These are phyloP conservation scores for Triplophysa tibetana DNA, from an alignment of 2,113 vertebrate species.

Conservation along the genomic window DNA sequence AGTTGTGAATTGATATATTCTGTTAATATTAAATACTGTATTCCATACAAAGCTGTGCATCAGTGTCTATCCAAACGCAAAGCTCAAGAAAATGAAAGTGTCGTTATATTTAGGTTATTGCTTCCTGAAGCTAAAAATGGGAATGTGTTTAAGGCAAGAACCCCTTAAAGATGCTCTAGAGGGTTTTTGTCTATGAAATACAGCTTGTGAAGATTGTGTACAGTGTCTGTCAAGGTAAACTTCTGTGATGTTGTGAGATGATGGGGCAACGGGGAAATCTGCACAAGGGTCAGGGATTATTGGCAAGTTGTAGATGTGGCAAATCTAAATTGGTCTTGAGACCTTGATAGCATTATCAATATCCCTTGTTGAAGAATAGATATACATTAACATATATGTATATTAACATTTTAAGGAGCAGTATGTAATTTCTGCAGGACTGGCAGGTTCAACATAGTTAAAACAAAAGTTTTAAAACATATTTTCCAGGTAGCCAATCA, in stretches of 20 bases:
- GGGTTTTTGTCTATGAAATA: conserved; percentile 23
- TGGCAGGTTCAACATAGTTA: not conserved
- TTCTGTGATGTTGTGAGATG: conserved; percentile 21
- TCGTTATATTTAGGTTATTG: conserved; percentile 2
- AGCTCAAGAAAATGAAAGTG: conserved; percentile 14
- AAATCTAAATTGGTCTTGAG: conserved; percentile 1
- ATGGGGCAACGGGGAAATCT: conserved; percentile 29
- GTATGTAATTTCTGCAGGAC: not conserved
- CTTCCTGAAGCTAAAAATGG: conserved; percentile 9
- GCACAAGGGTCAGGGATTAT: conserved; percentile 1
- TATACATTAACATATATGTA: not conserved
- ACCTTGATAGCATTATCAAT: conserved; percentile 11
- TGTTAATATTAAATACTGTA: too few species aligned
- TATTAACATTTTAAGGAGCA: not conserved
- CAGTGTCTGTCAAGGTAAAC: conserved; percentile 22
- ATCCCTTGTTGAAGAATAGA: not conserved
- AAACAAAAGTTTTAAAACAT: not conserved
- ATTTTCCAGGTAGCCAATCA: not conserved
- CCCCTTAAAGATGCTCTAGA: conserved; percentile 12
- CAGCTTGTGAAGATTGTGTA: conserved; percentile 10
- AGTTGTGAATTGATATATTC: too few species aligned
- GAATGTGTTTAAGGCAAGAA: conserved; percentile 3
- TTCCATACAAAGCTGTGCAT: not conserved
- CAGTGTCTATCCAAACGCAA: conserved; percentile 1
- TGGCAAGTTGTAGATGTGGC: not conserved